Base-by-base conservation (phyloP, 2,888 invertebrate species). In the Caenorhabditis sp. region DNA sequence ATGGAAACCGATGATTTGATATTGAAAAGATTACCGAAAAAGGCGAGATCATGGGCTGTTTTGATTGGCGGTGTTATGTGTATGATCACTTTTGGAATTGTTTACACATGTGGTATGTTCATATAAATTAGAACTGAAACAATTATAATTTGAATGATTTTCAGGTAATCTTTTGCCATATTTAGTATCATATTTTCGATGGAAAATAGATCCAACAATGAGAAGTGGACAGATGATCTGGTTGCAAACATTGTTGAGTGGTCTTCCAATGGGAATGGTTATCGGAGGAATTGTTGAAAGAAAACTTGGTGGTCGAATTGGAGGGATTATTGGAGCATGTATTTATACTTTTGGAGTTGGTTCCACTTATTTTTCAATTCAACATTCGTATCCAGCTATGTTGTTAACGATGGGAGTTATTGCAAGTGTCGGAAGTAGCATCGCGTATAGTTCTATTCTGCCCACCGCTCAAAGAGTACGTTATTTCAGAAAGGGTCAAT, bases 121-220 rank as follows among this genome's bases (percentile, higher is more conserved):
- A 27, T n/a, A 49, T 12, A 49, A 60, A 14, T 53, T 53, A 19
- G 19, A 43, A 43, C n/a, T 60, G 49, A 26, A 8, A 21, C 8
- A 26, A 12, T 57, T 26, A 5, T 12, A 27, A 51, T 24, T 21
- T 37, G 10, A 24, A n/a, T 26, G n/a, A 21, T 58, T 65, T 78
- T 62, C 55, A 85, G 84, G 84, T 14, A 86, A 86, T 60, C 73
- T 86, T 23, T 75, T 86, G 50, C 86, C 86, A 8, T 86, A 86
- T 68, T 68, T 86, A 23, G 85, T 86, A 4, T 86, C 86, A 6
- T 86, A 86, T 76, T 76, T 84, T 24, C 75, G 86, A 69, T 84
- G 83, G 81, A 82, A 86, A 73, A 77, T 85, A 50, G 74, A 86
- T 64, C 84, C 85, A 8, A 63, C 74, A 2, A 83, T 84, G 70